Base-by-base conservation (phyloP, 2,888 invertebrate genomes). In the Drosophila greeni region DNA sequence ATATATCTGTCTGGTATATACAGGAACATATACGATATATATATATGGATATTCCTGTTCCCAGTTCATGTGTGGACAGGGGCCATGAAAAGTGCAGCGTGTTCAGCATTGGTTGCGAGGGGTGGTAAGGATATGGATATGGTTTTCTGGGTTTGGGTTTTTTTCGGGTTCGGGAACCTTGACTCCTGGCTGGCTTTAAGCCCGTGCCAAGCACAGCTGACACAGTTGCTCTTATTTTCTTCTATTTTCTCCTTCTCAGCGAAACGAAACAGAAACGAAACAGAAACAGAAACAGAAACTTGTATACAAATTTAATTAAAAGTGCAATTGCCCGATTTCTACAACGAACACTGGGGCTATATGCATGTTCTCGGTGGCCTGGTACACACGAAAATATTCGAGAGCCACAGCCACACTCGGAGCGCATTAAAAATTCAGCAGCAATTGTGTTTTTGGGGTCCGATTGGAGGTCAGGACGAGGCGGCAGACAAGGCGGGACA, bases 401-500 rank as follows among this genome's bases (percentile, higher is more conserved):
- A 37, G 45, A 37, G 57, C 62, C 68, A 54, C 61, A 26, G 58
- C 65, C 70, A 66, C 67, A 66, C 69, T 68, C 55, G 53, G 53
- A 69, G 54, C 56, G 59, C 74, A 78, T 82, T 76, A 68, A 82
- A 82, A 78, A 82, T 79, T 61, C 73, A 77, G 62, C 75, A 60
- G 74, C 64, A 74, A 74, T 69, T 75, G 69, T 53, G 66, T 66
- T 58, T 58, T 73, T 54, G 66, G 62, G 34, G 74, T 74, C 52
- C 74, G 75, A 66, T 78, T 74, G 72, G 82, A 76, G 79, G 67
- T 78, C 72, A 68, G 47, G 47, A 18, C 45, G 49, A 55, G 60
- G 49, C 36, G 2, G 18, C 18, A 8, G 8, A 12, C 45, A 9
- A 14, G 29, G 45, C 18, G 29, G 29, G 3, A 4, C 45, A 45